Base-by-base conservation (phyloP, 2,888 invertebrate species). In the Eugnorisma glareosa region DNA sequence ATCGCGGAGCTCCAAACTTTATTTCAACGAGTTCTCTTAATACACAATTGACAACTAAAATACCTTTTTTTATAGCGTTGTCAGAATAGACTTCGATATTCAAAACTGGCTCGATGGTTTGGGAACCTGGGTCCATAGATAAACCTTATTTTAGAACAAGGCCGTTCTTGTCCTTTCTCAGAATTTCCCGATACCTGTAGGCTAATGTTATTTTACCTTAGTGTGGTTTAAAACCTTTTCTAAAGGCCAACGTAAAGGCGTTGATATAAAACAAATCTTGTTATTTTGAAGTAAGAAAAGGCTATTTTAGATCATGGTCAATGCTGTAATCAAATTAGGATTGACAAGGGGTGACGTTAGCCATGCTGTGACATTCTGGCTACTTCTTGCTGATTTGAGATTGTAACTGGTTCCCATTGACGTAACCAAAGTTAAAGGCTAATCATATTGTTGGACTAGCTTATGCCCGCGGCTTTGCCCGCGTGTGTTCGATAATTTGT, bases 171-270 rank as follows among this genome's bases (percentile, higher is more conserved):
- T 24, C 28, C 35, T 11, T 72, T 66, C 57, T 59, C 18, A 63
- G 82, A 59, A 40, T 63, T 37, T 54, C 45, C n/a, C 24, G 35
- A 61, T 67, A 70, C 24, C 66, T 70, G 66, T 21, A 15, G 59
- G 28, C 8, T 24, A 63, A 70, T 73, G 66, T 67, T 73, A 63
- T 73, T 79, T 63, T n/a, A 78, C 24, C 31, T 54, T 43, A 69
- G 40, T n/a, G 43, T 61, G 28, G 21, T 31, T 28, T 40, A 63
- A 5, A 75, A 59, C 64, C 28, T 35, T 61, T 66, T 48, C 7
- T 18, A 51, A 63, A 72, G 43, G 37, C 18, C 54, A 64, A 6
- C 24, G 24, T 28, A 54, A 28, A 75, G 35, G 82, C 57, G 45
- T 63, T 67, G 28, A 35, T 43, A 35, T 67, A 21, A 80, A 1